Evolutionary conservation across 2,113 vertebrate species (phyloP), one percentile per base, ranked within the genome.

Genomic region (Pelecanoides urinatrix): DNA sequence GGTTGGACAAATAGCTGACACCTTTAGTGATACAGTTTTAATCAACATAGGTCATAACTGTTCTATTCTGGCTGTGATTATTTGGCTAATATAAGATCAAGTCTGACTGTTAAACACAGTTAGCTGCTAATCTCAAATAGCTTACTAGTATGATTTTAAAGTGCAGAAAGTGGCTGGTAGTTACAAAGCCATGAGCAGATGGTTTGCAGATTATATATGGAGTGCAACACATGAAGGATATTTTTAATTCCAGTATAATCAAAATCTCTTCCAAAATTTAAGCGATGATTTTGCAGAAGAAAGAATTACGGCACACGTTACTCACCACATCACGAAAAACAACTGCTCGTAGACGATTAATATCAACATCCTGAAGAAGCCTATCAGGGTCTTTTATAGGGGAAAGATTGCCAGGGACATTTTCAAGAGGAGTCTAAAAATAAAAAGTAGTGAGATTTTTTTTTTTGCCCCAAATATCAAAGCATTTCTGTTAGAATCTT

Each of bases 301-400:
- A 85, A 68, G 21, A 84, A 76, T 49, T 50, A 50, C 22, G 91
- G 47, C 34, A 52, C 9, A 5, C 34, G 71, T 73, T 75, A 98
- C 99, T 99, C 91, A 99, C 99, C 98, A 99, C 99, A 70, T 99
- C 99, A 68, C 99, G 98, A 95, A 99, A 99, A 90, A 99, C 99
- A 75, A 99, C 99, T 22, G 99, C 99, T 56, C 99, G 98, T 16
- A 99, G 98, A 44, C 99, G 99, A 98, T 99, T 99, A 94, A 99
- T 99, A 92, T 99, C 99, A 83, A 99, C 99, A 79, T 99, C 99
- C 97, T 99, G 99, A 97, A 99, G 98, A 90, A 99, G 99, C 77
- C 99, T 98, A 90, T 99, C 99, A 3, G 99, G 99, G 95, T 99
- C 99, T 97, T 99, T 99, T 96, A 99, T 99, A 70, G 99, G 98